Base-by-base conservation (phyloP, 2,797 vertebrate species). In the Clarias fuscus region DNA sequence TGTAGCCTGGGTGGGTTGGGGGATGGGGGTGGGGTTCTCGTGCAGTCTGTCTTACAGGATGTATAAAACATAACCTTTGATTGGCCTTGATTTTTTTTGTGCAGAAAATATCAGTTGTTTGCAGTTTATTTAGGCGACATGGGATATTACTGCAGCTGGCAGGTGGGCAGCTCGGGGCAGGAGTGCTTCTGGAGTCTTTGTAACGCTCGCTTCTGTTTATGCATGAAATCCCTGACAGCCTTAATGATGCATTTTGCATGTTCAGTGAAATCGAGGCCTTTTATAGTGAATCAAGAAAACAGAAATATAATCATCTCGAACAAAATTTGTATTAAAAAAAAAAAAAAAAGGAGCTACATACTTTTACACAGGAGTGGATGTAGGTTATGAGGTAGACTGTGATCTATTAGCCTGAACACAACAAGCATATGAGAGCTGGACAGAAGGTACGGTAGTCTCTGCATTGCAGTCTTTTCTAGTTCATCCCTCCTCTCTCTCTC, bases 381-480 rank as follows among this genome's bases (percentile, higher is more conserved):
- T 70, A 70, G 30, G 27, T 33, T 37, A 4, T 37, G 30, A 37
- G 33, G 30, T 18, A 37, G 30, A 17, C 67, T 70, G 33, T 37
- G 7, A 33, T 37, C 67, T 33, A 7, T 70, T 37, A 76, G 15
- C 73, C 24, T 56, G 59, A 40, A 40, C 53, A 33, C 76, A 37
- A 22, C 76, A 37, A 59, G 58, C 77, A 61, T 79, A 56, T 20
- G 56, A 61, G 56, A 79, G 18, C 61, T 37, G 61, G 59, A 59
- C 53, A 70, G 27, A 37, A 59, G 27, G 33, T 59, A 24, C 24
- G 79, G 81, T 85, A 81, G 61, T 77, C 75, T 76, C 89, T 90
- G 89, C 87, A 88, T 65, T 90, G 89, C 87, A 90, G 87, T 87
- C 33, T 71, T 71, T 37, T 71, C 68, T 18, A 68, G 67, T 17